Base-by-base conservation (phyloP, 2,888 invertebrate genomes). In the Sphaeridia pumilis region DNA sequence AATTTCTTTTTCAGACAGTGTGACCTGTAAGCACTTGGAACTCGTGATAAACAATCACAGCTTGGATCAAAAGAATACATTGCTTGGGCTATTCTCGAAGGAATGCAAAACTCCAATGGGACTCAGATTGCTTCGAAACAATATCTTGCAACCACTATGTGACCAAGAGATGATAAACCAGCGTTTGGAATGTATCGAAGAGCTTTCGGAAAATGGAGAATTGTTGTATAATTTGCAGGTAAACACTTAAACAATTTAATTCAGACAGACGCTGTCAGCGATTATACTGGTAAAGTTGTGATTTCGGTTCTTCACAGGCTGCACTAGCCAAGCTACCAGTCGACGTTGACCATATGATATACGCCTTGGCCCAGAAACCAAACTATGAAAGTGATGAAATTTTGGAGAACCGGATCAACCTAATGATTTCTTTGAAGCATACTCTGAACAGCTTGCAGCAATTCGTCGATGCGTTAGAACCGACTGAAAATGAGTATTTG, bases 1-100 rank as follows among this genome's bases (percentile, higher is more conserved):
- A 38, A 28, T 49, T 46, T 47, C 63, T 67, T 58, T 65, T 43
- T 35, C 67, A 89, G 92, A 93, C 74, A 76, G 83, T 46, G 79
- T 81, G n/a, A 87, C 87, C 38, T 83, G 85, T 12, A 79, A 81
- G 53, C 80, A 83, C 62, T 71, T 93, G 54, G 86, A 87, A 71
- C 67, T 86, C 27, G 27, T 65, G 1, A 50, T 54, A 31, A 65
- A 63, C 46, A 59, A 57, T 49, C 35, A 70, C 49, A 67, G 71
- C 52, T 67, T 68, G 2, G 66, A 66, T 44, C 70, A 69, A 56
- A 66, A 66, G 5, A 69, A 78, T 45, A 80, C 77, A 49, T 70
- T 87, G 10, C 77, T 78, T 60, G 80, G 79, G 3, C 71, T 80
- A n/a, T 67, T 87, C 44, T 14, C 45, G 14, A 80, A 85, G 67